A percentile compares a stretch with the other conserved stretches of the same genome.
These are phyloP conservation scores for Cassiopea andromeda DNA, from an alignment of 30 jellyfish, hydroid and myxozoan species.

Conservation along the genomic window DNA sequence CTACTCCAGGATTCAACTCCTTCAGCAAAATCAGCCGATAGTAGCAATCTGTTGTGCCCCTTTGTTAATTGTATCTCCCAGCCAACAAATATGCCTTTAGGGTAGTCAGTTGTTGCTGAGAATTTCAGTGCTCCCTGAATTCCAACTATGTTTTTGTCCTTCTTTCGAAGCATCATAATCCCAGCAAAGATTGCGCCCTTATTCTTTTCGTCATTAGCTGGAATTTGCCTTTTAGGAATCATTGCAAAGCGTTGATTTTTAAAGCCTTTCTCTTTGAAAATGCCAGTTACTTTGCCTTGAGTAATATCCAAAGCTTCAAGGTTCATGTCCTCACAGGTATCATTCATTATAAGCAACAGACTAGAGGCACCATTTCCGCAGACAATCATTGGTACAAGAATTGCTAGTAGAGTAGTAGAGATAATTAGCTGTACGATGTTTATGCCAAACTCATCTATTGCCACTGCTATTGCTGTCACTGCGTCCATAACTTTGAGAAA, in stretches of 20 bases:
- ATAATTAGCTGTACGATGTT: constrained; percentile 1
- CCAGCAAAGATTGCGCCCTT: constrained; percentile 39
- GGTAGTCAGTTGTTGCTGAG: constrained; percentile 21
- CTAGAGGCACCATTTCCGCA: constrained; percentile 34
- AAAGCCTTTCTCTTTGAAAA: constrained; percentile 22
- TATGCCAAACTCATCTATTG: constrained; percentile 3
- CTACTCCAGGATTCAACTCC: constrained; percentile 14
- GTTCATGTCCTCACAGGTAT: constrained; percentile 25
- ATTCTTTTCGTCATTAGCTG: constrained; percentile 23
- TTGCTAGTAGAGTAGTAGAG: constrained; percentile 6
- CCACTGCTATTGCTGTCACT: constrained; percentile 15
- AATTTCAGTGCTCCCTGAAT: constrained; percentile 38
- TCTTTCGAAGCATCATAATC: constrained; percentile 10
- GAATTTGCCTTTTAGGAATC: constrained; percentile 10
- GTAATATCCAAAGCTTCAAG: constrained; percentile 18
- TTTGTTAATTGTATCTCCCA: constrained; percentile 49
- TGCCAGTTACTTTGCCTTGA: constrained; percentile 38
- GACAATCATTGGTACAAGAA: constrained; percentile 28
- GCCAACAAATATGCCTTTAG: constrained; percentile 33
- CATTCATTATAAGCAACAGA: constrained; percentile 31
- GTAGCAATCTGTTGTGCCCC: constrained; percentile 19
- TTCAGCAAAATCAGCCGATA: constrained; percentile 21
- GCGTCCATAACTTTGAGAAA: constrained; percentile 2
- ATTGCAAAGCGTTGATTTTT: constrained; percentile 14
- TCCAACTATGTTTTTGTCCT: constrained; percentile 10